Percentiles rank a stretch among this genome's conserved stretches.
Conservation (phyloP, 2,797 vertebrate species). For the Dallia pectoralis region DNA sequence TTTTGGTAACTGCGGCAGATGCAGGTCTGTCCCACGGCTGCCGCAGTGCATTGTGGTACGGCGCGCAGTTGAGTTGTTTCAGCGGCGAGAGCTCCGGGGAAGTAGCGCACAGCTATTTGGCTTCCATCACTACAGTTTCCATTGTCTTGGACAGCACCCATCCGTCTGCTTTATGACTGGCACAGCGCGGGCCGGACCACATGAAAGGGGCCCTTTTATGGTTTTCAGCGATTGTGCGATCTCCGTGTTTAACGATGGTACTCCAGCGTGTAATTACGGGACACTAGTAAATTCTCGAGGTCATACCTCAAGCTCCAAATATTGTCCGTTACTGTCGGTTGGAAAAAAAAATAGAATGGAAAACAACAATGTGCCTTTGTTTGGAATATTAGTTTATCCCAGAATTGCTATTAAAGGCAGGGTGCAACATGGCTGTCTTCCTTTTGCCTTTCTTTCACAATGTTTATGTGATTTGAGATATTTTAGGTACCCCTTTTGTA, state of each 20-base stretch:
- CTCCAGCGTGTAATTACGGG: slow-evolving; percentile 42
- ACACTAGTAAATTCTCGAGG: slow-evolving; percentile 29
- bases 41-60: slow-evolving; percentile 7
- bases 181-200: slow-evolving; percentile 36
- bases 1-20: slow-evolving; percentile 53
- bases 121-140: slow-evolving; percentile 43
- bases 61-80: background rate
- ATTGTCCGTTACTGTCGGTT: no score
- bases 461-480: background rate
- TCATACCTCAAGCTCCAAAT: no score
- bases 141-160: slow-evolving; percentile 25
- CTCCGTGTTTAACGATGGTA: slow-evolving; percentile 38
- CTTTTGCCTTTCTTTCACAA: background rate
- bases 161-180: slow-evolving; percentile 40
- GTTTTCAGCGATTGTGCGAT: slow-evolving; percentile 36
- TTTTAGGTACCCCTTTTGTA: background rate
- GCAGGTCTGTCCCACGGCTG: slow-evolving; percentile 24
- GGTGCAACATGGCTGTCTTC: slow-evolving; percentile 7
- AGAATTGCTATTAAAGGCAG: background rate
- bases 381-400: background rate
- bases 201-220: slow-evolving; percentile 37
- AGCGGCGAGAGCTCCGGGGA: slow-evolving; percentile 4
- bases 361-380: slow-evolving; percentile 26
- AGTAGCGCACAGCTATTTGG: slow-evolving; percentile 48
- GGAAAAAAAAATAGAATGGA: no score